Conservation (phyloP, 2,113 vertebrate species). For the Dipodomys merriami region DNA sequence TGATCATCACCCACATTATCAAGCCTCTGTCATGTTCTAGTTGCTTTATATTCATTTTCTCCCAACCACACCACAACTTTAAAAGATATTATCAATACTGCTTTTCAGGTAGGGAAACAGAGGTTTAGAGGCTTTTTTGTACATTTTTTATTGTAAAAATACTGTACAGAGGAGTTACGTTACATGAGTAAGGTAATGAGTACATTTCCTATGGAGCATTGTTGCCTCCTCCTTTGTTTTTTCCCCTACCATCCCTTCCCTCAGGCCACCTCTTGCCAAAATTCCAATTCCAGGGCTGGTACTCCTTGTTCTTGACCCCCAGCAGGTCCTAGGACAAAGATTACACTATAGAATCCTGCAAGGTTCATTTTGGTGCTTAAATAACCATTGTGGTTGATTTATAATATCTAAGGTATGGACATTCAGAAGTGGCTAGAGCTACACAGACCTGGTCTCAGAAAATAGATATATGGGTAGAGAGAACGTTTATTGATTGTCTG, state of each 20-base stretch:
- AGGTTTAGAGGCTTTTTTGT: too few relatives aligned
- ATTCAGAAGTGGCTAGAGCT: not conserved
- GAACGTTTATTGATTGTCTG: not conserved
- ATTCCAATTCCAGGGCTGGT: not conserved
- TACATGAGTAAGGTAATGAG: too few relatives aligned
- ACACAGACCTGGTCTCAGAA: not conserved
- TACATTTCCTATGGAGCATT: too few relatives aligned
- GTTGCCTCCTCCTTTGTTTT: too few relatives aligned
- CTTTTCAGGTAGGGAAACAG: not conserved
- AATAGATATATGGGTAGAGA: not conserved
- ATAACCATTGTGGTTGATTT: not conserved
- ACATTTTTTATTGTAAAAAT: too few relatives aligned
- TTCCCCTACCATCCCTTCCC: too few relatives aligned
- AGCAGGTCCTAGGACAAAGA: not conserved
- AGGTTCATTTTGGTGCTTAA: not conserved
- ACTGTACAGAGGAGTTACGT: too few relatives aligned
- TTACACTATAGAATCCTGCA: not conserved
- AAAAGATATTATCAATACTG: accelerated
- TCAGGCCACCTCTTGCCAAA: not conserved
- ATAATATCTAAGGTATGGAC: not conserved
- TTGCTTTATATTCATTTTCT: not conserved
- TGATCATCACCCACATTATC: accelerated
- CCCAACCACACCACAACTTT: not conserved
- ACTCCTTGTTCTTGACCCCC: not conserved
- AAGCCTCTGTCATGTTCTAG: not conserved